Evolutionary conservation across 1,140 invertebrate species (phyloP).

Genomic region (Anastatus disparis): DNA sequence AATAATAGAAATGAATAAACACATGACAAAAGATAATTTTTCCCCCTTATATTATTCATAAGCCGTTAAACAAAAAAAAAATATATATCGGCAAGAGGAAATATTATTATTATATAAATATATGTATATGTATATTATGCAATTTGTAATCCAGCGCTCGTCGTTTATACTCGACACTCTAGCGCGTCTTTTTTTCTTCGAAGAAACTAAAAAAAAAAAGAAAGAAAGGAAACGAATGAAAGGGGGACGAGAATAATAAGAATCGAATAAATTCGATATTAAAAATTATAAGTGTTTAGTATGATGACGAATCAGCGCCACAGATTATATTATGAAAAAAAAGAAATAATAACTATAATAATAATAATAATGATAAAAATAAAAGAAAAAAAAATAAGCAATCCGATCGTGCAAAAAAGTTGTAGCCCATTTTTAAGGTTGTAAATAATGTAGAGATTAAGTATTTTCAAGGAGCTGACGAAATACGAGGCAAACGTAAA

Average conservation of each 20-base stretch:
- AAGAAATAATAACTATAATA: too few relatives aligned
- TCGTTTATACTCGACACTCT: slow-evolving; percentile 27
- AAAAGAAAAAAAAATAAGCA: slow-evolving; percentile 32
- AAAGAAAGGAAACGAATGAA: too few relatives aligned
- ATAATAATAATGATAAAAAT: too few relatives aligned
- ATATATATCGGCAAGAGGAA: too few relatives aligned
- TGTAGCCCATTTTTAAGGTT: slow-evolving; percentile 62
- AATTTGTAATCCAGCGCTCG: slow-evolving; percentile 23
- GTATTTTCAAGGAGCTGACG: slow-evolving; percentile 62
- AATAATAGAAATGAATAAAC: too few relatives aligned
- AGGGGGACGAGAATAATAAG: too few relatives aligned
- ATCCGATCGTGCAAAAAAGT: slow-evolving; percentile 43
- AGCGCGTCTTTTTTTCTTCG: neutral
- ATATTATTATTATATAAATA: slow-evolving; percentile 41
- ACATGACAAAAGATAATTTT: slow-evolving; percentile 3
- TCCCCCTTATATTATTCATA: neutral
- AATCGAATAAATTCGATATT: too few relatives aligned
- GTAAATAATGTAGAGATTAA: slow-evolving; percentile 64
- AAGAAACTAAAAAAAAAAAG: neutral
- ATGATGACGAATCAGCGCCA: neutral
- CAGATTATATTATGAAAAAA: too few relatives aligned
- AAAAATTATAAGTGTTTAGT: neutral
- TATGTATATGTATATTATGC: slow-evolving; percentile 44
- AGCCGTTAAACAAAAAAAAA: neutral
- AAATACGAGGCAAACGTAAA: slow-evolving; percentile 46